A percentile compares a stretch with the other conserved stretches of the same genome.
Conservation (phyloP, 2,888 invertebrate genomes). For the Lymantria dispar region DNA sequence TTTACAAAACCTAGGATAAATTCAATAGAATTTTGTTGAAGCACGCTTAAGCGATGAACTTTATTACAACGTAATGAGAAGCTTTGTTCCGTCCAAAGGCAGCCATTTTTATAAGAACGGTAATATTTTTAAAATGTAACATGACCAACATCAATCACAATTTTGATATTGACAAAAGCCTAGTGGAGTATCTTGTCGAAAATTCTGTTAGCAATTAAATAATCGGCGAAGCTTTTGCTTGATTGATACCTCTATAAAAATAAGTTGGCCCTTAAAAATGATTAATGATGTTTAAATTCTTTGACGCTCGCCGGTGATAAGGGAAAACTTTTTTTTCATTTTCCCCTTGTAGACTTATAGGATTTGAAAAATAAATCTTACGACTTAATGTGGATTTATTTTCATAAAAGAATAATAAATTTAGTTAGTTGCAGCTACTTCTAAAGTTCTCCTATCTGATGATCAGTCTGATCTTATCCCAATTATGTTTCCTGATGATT, state of each 20-base stretch:
- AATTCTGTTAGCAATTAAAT: constrained; percentile 38
- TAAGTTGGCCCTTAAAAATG: constrained; percentile 33
- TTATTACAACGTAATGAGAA: background rate
- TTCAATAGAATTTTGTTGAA: background rate
- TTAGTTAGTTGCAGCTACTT: too few species aligned
- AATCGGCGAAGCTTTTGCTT: constrained; percentile 35
- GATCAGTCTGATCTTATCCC: too few species aligned
- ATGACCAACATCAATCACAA: constrained; percentile 33
- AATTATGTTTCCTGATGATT: too few species aligned
- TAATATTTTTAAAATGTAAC: constrained; percentile 2
- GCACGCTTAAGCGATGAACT: background rate
- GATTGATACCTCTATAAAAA: constrained; percentile 35
- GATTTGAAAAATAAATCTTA: background rate
- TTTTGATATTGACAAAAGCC: constrained; percentile 33
- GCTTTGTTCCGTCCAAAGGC: constrained; percentile 3
- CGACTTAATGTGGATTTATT: too few species aligned
- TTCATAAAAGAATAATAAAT: too few species aligned
- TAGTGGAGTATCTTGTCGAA: constrained; percentile 32
- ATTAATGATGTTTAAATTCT: constrained; percentile 35
- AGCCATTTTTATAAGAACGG: constrained; percentile 1
- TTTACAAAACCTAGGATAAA: background rate
- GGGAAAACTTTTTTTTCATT: background rate
- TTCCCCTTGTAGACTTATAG: background rate
- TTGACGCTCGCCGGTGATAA: constrained; percentile 15
- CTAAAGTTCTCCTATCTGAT: too few species aligned